Conservation (phyloP, 2,797 vertebrate genomes). For the Cossypha caffra region DNA sequence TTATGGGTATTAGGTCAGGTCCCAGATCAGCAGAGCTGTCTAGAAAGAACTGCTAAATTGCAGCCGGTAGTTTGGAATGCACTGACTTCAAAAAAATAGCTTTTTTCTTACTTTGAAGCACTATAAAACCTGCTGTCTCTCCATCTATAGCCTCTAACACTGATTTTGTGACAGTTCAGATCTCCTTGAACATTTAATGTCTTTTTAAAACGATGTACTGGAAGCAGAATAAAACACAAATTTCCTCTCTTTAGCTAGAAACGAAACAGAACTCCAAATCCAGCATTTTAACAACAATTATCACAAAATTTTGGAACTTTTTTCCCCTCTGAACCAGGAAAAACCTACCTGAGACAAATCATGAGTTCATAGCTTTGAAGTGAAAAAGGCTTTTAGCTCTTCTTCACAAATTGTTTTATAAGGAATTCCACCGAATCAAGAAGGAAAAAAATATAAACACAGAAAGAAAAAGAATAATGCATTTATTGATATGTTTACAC, state of each 20-base stretch:
- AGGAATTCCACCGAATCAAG: neutral
- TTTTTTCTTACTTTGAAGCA: neutral
- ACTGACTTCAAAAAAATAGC: neutral
- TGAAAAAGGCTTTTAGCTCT: neutral
- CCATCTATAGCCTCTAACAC: neutral
- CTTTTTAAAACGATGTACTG: neutral
- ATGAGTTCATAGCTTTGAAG: neutral
- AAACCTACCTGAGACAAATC: neutral
- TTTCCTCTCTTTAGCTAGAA: neutral
- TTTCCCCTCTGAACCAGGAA: neutral
- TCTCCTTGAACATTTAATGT: neutral
- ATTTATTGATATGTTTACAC: neutral
- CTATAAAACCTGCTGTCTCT: neutral
- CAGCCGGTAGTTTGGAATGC: neutral
- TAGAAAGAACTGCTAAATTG: slow-evolving; percentile 31
- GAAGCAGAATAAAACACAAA: neutral
- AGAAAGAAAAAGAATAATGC: neutral
- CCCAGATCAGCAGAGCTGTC: slow-evolving; percentile 1
- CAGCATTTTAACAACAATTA: neutral
- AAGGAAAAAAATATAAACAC: neutral
- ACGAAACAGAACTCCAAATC: neutral
- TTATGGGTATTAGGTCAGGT: slow-evolving; percentile 7
- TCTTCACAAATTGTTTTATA: neutral
- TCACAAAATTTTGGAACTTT: neutral
- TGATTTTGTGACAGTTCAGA: neutral